phyloP scores from a whole-genome alignment of 2,888 invertebrate genomes.

The Leucania comma region DNA sequence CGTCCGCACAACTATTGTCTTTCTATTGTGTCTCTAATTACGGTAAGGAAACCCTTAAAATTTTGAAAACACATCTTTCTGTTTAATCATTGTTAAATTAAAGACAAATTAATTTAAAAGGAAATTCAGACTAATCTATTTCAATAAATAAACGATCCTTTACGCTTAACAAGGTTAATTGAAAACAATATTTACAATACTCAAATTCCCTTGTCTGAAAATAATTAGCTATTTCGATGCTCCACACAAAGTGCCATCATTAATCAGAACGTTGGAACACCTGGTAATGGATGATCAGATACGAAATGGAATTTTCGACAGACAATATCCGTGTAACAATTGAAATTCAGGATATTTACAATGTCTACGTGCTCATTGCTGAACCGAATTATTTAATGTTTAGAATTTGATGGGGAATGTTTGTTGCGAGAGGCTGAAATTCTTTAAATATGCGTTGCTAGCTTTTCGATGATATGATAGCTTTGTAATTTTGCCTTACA shows the following conservation, averaged over 20 bases:
- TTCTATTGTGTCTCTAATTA: too few relatives aligned
- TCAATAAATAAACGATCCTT: constrained; percentile 22
- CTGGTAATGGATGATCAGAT: constrained; percentile 47
- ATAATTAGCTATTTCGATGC: constrained; percentile 40
- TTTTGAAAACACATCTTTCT: too few relatives aligned
- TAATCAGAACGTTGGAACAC: constrained; percentile 45
- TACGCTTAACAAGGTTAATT: constrained; percentile 28
- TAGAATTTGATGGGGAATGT: background rate
- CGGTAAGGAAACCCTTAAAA: too few relatives aligned
- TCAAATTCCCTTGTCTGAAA: constrained; percentile 37
- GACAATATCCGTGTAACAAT: constrained; percentile 49
- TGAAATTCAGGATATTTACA: constrained; percentile 15
- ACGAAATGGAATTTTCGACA: constrained; percentile 37
- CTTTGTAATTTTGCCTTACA: too few relatives aligned
- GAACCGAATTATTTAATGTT: background rate
- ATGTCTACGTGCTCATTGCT: background rate
- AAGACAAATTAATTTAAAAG: constrained; percentile 2
- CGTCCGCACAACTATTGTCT: too few relatives aligned
- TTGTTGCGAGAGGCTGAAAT: background rate
- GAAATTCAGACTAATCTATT: constrained; percentile 22
- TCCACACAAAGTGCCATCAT: constrained; percentile 39
- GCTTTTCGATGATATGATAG: too few relatives aligned
- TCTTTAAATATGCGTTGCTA: background rate
- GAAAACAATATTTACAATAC: constrained; percentile 46
- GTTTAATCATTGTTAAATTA: background rate